These are phyloP conservation scores for Hydrochoerus hydrochaeris DNA, from an alignment of 2,113 vertebrate genomes.

Conservation along the genomic window DNA sequence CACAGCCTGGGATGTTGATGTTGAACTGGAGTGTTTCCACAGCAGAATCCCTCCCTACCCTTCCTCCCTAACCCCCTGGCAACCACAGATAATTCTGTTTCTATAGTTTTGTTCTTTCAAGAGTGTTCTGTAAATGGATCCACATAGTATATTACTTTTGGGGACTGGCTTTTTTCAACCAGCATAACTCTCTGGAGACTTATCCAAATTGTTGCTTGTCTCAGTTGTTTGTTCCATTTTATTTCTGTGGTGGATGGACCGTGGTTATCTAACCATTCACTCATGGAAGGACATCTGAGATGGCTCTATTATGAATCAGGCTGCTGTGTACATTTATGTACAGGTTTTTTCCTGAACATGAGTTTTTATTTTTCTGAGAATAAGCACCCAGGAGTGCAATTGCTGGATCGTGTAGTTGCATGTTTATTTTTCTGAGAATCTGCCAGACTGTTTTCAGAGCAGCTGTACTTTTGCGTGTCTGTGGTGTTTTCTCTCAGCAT, in stretches of 20 bases:
- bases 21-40: too few species aligned
- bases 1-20: neutral
- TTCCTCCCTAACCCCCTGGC: too few species aligned
- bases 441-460: neutral
- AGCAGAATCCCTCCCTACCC: neutral
- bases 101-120: neutral
- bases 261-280: too few species aligned
- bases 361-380: neutral
- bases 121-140: neutral
- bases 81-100: neutral
- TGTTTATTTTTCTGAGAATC: neutral
- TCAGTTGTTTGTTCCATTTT: neutral
- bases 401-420: neutral
- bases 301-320: neutral
- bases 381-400: neutral
- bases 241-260: neutral
- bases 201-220: too few species aligned
- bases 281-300: neutral
- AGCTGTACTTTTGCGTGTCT: neutral
- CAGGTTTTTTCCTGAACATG: neutral
- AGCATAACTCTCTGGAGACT: neutral
- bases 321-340: neutral
- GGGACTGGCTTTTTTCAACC: neutral
- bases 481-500: neutral
- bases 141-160: neutral